phyloP scores from a whole-genome alignment of 2,113 vertebrate genomes.

The Zapus hudsonius region DNA sequence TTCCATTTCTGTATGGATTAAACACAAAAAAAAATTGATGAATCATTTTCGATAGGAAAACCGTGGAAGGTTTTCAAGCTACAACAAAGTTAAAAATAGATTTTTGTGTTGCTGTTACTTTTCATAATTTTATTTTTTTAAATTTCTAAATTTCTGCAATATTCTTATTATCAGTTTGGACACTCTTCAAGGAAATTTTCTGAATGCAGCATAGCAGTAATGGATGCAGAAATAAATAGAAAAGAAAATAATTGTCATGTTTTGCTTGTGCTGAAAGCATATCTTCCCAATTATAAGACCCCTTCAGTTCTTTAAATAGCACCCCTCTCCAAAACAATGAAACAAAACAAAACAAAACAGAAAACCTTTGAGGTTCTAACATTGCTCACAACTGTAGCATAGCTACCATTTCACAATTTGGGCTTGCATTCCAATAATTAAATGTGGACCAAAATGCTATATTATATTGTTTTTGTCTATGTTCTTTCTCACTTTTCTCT shows the following conservation, averaged over 20 bases:
- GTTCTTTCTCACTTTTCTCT: background rate
- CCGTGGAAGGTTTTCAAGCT: background rate
- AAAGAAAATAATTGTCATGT: slow-evolving; percentile 5
- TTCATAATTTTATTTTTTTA: slow-evolving; percentile 6
- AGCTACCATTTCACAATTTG: background rate
- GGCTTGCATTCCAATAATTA: background rate
- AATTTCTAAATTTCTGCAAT: background rate
- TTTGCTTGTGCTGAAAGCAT: background rate
- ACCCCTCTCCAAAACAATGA: background rate
- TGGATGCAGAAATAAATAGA: background rate
- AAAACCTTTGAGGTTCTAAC: background rate
- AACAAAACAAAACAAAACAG: too few species aligned
- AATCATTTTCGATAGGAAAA: slow-evolving; percentile 10
- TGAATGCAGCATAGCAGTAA: background rate
- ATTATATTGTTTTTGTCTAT: background rate
- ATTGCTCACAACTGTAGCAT: background rate
- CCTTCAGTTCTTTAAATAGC: slow-evolving; percentile 14
- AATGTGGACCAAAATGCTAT: background rate
- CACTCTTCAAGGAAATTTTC: background rate
- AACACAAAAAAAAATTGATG: background rate
- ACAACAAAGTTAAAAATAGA: slow-evolving; percentile 14
- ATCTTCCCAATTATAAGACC: slow-evolving; percentile 20
- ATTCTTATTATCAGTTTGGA: slow-evolving; percentile 39
- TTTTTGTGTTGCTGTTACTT: background rate
- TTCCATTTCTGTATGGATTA: slow-evolving; percentile 1